Percentiles rank a stretch among this genome's conserved stretches.
These are phyloP conservation scores for Moxostoma hubbsi DNA, from an alignment of 2,797 vertebrate genomes.

Conservation along the genomic window DNA sequence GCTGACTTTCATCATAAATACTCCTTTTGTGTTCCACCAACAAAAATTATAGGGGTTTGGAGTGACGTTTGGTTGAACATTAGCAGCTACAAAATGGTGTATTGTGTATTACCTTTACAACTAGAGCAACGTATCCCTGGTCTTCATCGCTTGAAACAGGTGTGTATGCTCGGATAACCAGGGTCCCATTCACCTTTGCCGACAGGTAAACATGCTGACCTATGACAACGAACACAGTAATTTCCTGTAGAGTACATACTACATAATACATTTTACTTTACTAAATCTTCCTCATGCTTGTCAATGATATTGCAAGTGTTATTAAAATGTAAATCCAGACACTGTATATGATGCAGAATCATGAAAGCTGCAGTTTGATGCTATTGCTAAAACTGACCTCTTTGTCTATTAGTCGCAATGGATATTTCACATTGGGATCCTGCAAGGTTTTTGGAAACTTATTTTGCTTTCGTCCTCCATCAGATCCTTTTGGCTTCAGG, in stretches of 20 bases:
- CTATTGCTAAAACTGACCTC: constrained; percentile 45
- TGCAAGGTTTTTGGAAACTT: constrained; percentile 55
- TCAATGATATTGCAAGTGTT: too few relatives aligned
- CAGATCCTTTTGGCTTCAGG: constrained; percentile 19
- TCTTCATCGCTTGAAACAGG: constrained; percentile 90
- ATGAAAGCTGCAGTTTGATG: not conserved
- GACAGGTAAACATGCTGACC: constrained; percentile 93
- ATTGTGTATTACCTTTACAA: constrained; percentile 83
- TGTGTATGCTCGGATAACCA: constrained; percentile 90
- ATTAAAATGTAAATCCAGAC: too few relatives aligned
- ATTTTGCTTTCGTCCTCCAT: constrained; percentile 13
- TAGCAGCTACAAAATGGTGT: not conserved
- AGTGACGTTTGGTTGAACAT: too few relatives aligned
- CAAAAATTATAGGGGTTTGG: too few relatives aligned
- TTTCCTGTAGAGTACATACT: too few relatives aligned
- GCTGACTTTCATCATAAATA: too few relatives aligned
- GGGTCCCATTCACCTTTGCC: constrained; percentile 81
- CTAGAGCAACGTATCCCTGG: constrained; percentile 87
- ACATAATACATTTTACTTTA: too few relatives aligned
- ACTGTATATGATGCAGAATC: not conserved
- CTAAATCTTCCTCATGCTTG: too few relatives aligned
- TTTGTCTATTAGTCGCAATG: constrained; percentile 57
- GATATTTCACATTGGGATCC: constrained; percentile 59
- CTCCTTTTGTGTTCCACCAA: too few relatives aligned
- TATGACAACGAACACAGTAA: constrained; percentile 56